Base-by-base conservation (phyloP, 2,113 vertebrate species). In the Megaceryle maxima region DNA sequence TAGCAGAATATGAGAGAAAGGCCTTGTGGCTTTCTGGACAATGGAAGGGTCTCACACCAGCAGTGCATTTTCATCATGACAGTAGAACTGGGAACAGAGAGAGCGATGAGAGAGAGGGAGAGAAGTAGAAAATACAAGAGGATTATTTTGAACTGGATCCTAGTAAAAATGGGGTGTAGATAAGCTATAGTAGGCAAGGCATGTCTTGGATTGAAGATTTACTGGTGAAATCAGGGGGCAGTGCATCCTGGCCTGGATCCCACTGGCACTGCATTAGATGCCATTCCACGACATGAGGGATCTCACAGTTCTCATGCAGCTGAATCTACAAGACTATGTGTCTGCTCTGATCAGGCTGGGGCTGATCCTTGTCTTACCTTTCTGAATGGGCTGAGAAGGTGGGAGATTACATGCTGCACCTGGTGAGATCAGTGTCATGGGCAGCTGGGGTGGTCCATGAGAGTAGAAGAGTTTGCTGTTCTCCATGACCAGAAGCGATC, bases 241-340 rank as follows among this genome's bases (percentile, higher is more conserved):
- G 16, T 19, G 39, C 6, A 29, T 37, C 55, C 72, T 72, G 29
- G 56, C 11, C 69, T 82, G 74, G 17, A 28, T 75, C 68, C 64
- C 51, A 31, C 22, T 3, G 39, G 35, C 33, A 10, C 37, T 22
- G 16, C 3, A 3, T 70, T 9, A 20, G 28, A 4, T 22, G 16
- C 56, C 18, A 16, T 67, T 68, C 41, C 9, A 0, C 2, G 11
- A 6, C 4, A 2, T 7, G 18, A 21, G 37, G 57, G 37, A 29
- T 88, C 41, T 66, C n/a, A 4, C 2, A 4, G 18, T 88, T 64
- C 91, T 51, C 41, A 7, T 78, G n/a, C 37, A 41, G 55, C 8
- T 41, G 56, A 21, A 51, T 48, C 50, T 29, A 13, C n/a, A 44
- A 39, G 68, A 25, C 31, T 41, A 1, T 0, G 0, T 78, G 16